phyloP scores from a whole-genome alignment of 1,140 invertebrate species.

The Drosophila paulistorum region DNA sequence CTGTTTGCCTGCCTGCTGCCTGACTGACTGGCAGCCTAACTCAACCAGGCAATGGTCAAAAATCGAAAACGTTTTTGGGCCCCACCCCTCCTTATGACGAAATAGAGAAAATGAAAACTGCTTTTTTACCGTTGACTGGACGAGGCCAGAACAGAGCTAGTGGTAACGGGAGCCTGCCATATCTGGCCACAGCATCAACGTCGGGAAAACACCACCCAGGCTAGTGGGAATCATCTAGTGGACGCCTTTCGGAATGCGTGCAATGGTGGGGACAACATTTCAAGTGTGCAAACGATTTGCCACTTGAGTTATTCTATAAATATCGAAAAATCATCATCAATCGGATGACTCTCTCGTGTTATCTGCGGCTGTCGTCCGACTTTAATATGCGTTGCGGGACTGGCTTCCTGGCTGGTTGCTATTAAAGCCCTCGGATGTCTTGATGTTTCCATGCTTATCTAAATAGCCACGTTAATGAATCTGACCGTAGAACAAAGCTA shows the following conservation, averaged over 20 bases:
- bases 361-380: conserved; percentile 23
- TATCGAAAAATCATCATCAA: conserved; percentile 73
- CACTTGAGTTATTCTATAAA: conserved; percentile 81
- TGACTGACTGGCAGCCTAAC: too few species aligned
- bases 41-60: conserved; percentile 66
- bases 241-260: conserved; percentile 56
- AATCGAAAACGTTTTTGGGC: conserved; percentile 71
- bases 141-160: conserved; percentile 33
- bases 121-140: conserved; percentile 62
- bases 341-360: conserved; percentile 27
- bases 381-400: conserved; percentile 62
- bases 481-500: conserved; percentile 71
- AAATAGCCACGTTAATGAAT: conserved; percentile 81
- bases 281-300: conserved; percentile 82
- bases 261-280: conserved; percentile 68
- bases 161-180: conserved; percentile 32
- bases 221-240: conserved; percentile 21
- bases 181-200: conserved; percentile 40
- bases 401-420: conserved; percentile 5
- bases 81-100: not conserved
- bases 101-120: conserved; percentile 61
- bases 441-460: conserved; percentile 66
- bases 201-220: conserved; percentile 21
- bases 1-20: too few species aligned
- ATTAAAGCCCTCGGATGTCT: conserved; percentile 13